Evolutionary conservation across 2,888 invertebrate genomes (phyloP).

Genomic region (Cheilosia impressa): DNA sequence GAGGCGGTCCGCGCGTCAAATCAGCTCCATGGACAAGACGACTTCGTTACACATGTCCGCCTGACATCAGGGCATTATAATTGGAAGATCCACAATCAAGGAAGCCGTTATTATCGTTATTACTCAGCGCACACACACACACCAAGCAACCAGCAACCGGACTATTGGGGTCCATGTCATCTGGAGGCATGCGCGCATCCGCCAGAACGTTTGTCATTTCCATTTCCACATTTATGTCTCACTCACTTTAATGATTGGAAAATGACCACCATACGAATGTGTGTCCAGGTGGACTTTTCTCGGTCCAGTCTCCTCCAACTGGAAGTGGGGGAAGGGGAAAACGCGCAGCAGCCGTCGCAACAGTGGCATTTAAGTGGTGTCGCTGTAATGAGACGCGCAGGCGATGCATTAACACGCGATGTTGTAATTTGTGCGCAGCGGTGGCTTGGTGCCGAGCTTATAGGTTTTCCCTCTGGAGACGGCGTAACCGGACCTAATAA

Average conservation of each 20-base stretch:
- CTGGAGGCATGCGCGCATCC: conserved; percentile 17
- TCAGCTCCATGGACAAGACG: conserved; percentile 55
- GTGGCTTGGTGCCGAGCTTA: conserved; percentile 60
- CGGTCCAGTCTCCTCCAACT: neutral
- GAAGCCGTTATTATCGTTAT: conserved; percentile 62
- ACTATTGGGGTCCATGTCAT: conserved; percentile 50
- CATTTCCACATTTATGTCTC: conserved; percentile 71
- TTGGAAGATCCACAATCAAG: conserved; percentile 66
- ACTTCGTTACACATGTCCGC: conserved; percentile 65
- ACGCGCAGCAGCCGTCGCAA: conserved; percentile 1
- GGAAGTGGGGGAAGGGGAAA: neutral
- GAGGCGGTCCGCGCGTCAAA: conserved; percentile 13
- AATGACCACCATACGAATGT: conserved; percentile 58
- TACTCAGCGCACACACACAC: no score
- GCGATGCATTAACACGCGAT: conserved; percentile 74
- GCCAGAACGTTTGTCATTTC: conserved; percentile 63
- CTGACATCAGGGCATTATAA: conserved; percentile 43
- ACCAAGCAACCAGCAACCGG: neutral
- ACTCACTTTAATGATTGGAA: conserved; percentile 72
- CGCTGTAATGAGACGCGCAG: conserved; percentile 73
- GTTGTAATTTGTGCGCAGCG: conserved; percentile 61
- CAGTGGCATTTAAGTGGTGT: conserved; percentile 69
- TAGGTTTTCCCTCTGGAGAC: conserved; percentile 33
- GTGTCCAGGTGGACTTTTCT: conserved; percentile 58
- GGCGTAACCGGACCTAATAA: conserved; percentile 61